Conservation (phyloP, 1,140 invertebrate genomes). For the Andrena cerasifolii region DNA sequence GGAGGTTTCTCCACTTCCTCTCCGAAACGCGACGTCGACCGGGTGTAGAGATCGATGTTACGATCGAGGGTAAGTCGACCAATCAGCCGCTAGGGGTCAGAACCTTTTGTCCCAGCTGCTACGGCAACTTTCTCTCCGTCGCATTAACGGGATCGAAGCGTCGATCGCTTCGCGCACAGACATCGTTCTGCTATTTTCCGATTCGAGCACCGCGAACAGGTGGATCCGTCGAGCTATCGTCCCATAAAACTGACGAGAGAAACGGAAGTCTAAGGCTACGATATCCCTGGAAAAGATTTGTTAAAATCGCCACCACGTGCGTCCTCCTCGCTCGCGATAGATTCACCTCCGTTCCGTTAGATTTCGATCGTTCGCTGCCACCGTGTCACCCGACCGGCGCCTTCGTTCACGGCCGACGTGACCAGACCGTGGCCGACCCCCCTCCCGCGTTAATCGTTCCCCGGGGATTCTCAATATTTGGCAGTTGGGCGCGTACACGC, state of each 20-base stretch:
- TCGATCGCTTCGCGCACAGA: not conserved
- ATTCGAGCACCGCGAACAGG: not conserved
- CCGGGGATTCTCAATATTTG: not conserved
- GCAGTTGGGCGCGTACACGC: not conserved
- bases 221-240: constrained; percentile 42
- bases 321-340: constrained; percentile 4
- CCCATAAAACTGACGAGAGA: constrained; percentile 56
- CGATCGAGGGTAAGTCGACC: too few species aligned
- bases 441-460: too few species aligned
- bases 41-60: too few species aligned
- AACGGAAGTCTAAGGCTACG: constrained; percentile 55
- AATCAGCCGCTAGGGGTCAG: too few species aligned
- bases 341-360: not conserved
- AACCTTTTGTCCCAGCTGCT: too few species aligned
- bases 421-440: not conserved
- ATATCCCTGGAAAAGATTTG: constrained; percentile 52
- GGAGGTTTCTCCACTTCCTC: not conserved
- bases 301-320: constrained; percentile 43
- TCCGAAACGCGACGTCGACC: not conserved
- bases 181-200: not conserved
- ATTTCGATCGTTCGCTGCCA: not conserved
- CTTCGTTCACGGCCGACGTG: not conserved
- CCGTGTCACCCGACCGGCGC: not conserved
- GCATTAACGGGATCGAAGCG: not conserved
- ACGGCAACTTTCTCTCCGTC: too few species aligned